Evolutionary conservation across 2,113 vertebrate genomes (phyloP), one percentile per base, ranked within the genome.

Genomic region (Eudyptes chrysolophus): DNA sequence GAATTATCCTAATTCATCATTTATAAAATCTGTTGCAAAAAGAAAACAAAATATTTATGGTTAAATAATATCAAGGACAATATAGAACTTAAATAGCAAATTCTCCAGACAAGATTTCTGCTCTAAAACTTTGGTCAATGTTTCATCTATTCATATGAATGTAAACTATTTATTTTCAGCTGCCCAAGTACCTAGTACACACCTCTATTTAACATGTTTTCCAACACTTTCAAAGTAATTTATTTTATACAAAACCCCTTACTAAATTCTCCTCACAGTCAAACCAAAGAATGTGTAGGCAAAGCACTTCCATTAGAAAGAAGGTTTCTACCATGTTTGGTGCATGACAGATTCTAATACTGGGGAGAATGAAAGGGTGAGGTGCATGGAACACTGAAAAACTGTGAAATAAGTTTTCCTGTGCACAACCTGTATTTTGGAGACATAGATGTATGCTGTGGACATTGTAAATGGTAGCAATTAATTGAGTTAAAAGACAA

Each of bases 401-500:
- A 78, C 12, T 21, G 25, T 87, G 87, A 94, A 93, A 76, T 85
- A 60, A 12, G 20, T 69, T 89, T 72, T 92, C 80, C 60, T 93
- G 49, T 52, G 25, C 32, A 27, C 8, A 20, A 88, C 10, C 51
- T 81, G 4, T 66, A 68, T 94, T 94, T 75, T 68, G 19, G 42
- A 93, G n/a, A 97, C 16, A 58, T 55, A 75, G 88, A 71, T 58
- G 36, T 96, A 87, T 44, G n/a, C 17, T 44, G 57, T 70, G 61
- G 77, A 77, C 70, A 51, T 54, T 61, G 22, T 82, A 96, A 98
- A 90, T 60, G 36, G 74, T 44, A 58, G 76, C 12, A 58, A 89
- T 97, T 98, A 98, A 91, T 89, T 77, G 83, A 82, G 61, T 98
- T 97, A 98, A 92, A 89, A 97, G 87, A 97, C 94, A 94, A 78